Evolutionary conservation across 2,797 vertebrate genomes (phyloP).

Genomic region (Tragelaphus oryx): DNA sequence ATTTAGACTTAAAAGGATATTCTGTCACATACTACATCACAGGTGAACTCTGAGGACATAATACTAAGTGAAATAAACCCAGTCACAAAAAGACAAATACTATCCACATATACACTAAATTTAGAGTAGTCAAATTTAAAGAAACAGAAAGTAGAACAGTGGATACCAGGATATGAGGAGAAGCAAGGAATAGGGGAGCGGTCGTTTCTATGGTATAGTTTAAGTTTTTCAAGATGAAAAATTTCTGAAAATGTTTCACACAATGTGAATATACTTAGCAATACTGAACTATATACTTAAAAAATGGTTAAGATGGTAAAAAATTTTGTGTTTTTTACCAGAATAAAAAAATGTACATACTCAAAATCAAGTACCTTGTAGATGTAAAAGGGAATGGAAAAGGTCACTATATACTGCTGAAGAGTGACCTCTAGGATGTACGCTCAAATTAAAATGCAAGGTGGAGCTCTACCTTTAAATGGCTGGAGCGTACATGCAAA

Average conservation of each 20-base stretch:
- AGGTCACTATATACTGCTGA: neutral
- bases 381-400: neutral
- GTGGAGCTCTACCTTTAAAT: neutral
- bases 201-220: neutral
- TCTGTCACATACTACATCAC: neutral
- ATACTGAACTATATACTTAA: neutral
- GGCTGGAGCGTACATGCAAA: neutral
- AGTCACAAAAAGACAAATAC: neutral
- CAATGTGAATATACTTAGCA: conserved; percentile 6
- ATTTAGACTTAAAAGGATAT: neutral
- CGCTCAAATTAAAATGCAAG: neutral
- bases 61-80: neutral
- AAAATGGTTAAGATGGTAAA: neutral
- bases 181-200: neutral
- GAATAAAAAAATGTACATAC: neutral
- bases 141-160: neutral
- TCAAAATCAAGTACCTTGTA: neutral
- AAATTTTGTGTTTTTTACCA: neutral
- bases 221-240: conserved; percentile 23
- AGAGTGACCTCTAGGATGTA: neutral
- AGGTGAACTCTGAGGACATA: neutral
- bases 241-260: neutral
- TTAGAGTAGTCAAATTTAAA: neutral
- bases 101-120: neutral
- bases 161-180: neutral